These are phyloP conservation scores for Oncopeltus fasciatus DNA, from an alignment of 1,140 invertebrate genomes.

Conservation along the genomic window DNA sequence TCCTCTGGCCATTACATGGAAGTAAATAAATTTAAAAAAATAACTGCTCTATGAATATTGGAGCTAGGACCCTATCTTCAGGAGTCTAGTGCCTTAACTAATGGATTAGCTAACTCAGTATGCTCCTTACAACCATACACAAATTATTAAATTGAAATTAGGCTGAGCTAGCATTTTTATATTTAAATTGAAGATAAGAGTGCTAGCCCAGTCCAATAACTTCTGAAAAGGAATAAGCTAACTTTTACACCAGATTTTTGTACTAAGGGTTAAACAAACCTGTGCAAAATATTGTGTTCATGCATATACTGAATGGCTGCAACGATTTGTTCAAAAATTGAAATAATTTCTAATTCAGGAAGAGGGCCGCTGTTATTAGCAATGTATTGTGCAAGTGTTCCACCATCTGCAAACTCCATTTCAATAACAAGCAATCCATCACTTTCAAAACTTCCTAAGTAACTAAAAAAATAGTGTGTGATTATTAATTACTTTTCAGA, in stretches of 20 bases:
- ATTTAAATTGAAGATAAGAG: too few species aligned
- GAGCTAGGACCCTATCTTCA: too few species aligned
- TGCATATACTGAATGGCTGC: slow-evolving; percentile 57
- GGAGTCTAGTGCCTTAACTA: too few species aligned
- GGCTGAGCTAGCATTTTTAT: too few species aligned
- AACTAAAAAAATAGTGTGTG: slow-evolving; percentile 32
- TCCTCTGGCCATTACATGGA: too few species aligned
- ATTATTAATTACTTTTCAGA: neutral
- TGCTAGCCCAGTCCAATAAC: too few species aligned
- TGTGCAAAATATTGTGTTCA: slow-evolving; percentile 54
- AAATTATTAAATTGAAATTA: too few species aligned
- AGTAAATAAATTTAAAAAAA: too few species aligned
- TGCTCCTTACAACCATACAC: too few species aligned
- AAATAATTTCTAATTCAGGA: slow-evolving; percentile 46
- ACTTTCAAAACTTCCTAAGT: slow-evolving; percentile 59
- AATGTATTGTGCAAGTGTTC: slow-evolving; percentile 52
- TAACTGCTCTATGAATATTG: too few species aligned
- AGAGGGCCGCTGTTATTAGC: slow-evolving; percentile 32
- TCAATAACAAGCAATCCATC: slow-evolving; percentile 60
- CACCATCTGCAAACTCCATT: slow-evolving; percentile 69
- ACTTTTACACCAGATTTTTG: neutral
- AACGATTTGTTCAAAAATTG: slow-evolving; percentile 53
- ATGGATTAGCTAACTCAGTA: too few species aligned
- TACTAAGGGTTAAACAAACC: slow-evolving; percentile 30
- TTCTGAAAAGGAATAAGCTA: neutral